Evolutionary conservation across 2,888 invertebrate species (phyloP).

Genomic region (Pyrochroa serraticornis): DNA sequence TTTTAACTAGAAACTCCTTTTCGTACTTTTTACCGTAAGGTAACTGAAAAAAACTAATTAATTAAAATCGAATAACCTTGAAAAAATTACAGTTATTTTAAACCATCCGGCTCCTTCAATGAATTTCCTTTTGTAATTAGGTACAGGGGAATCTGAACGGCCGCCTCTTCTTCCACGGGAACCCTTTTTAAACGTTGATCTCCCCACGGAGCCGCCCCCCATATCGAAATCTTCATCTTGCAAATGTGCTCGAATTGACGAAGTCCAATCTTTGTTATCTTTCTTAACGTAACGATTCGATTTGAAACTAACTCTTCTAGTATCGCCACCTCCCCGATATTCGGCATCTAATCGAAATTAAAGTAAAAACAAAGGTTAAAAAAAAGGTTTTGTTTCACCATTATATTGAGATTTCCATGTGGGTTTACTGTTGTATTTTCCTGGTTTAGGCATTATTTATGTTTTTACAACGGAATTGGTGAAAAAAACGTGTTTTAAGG

Average conservation of each 20-base stretch:
- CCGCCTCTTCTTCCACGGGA: conserved; percentile 52
- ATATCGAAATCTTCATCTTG: conserved; percentile 71
- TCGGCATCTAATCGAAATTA: conserved; percentile 12
- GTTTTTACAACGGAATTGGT: too few relatives aligned
- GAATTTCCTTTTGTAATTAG: conserved; percentile 35
- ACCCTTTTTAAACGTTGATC: conserved; percentile 30
- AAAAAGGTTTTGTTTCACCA: conserved; percentile 4
- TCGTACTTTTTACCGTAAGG: conserved; percentile 78
- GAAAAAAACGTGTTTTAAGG: too few relatives aligned
- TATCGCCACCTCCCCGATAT: conserved; percentile 32
- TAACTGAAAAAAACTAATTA: conserved; percentile 55
- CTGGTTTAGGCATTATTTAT: conserved; percentile 14
- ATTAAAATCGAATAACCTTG: too few relatives aligned
- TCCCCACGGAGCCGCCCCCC: conserved; percentile 55
- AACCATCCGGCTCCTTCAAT: conserved; percentile 1
- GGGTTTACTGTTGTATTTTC: conserved; percentile 18
- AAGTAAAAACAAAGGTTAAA: background rate
- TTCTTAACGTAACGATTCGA: conserved; percentile 47
- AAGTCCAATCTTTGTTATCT: conserved; percentile 58
- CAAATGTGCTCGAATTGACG: conserved; percentile 59
- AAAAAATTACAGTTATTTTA: background rate
- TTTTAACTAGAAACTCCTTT: conserved; percentile 69
- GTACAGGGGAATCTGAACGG: conserved; percentile 60
- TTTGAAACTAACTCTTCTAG: conserved; percentile 64
- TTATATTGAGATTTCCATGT: conserved; percentile 25